Conservation (phyloP, 2,797 vertebrate species). For the Periparus ater region DNA sequence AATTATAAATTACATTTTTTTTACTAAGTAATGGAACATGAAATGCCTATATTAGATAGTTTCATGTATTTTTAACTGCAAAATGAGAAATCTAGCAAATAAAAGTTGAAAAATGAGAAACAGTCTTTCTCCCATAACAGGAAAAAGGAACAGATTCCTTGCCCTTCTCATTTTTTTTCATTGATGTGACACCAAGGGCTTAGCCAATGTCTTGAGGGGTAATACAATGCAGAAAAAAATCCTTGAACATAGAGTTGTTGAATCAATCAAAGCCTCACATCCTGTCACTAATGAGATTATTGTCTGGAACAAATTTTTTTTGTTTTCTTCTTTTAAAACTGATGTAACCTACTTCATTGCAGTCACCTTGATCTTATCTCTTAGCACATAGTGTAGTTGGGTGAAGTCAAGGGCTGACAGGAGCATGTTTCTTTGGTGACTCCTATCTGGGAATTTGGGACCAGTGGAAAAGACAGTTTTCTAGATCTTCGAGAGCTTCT, state of each 20-base stretch:
- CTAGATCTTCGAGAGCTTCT: background rate
- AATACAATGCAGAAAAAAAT: background rate
- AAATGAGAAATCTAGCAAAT: background rate
- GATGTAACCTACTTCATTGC: background rate
- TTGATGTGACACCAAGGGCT: background rate
- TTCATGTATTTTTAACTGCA: background rate
- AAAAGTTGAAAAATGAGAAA: background rate
- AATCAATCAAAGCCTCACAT: background rate
- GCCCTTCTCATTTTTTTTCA: background rate
- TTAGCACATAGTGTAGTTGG: accelerated
- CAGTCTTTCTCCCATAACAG: background rate
- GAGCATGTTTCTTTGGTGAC: background rate
- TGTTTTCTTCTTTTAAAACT: background rate
- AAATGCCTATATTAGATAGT: background rate
- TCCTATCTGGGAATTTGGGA: background rate
- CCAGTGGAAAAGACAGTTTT: background rate
- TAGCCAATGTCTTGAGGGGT: background rate
- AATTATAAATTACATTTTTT: background rate
- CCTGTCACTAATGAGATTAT: background rate
- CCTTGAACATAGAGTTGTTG: background rate
- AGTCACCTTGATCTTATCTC: background rate
- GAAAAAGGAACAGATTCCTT: background rate
- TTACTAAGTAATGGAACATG: background rate
- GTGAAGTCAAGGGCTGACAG: background rate
- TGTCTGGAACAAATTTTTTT: background rate